Base-by-base conservation (phyloP, 2,797 vertebrate genomes). In the Tiaroga cobitis region DNA sequence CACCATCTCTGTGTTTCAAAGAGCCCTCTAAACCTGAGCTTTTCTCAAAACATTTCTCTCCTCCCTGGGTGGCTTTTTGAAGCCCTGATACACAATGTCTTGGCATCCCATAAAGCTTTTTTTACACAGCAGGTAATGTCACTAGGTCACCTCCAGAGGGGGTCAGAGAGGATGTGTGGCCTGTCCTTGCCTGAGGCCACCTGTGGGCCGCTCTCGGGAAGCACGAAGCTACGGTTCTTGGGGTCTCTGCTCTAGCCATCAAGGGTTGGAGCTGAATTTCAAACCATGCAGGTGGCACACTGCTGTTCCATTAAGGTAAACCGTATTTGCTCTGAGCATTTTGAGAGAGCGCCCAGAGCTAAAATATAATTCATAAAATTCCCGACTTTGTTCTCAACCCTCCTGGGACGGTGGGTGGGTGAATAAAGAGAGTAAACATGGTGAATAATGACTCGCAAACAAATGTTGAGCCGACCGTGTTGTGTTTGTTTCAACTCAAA, bases 351-450 rank as follows among this genome's bases (percentile, higher is more conserved):
- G 88, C 89, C 90, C 87, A 83, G 54, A 87, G 89, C 86, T 79
- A 92, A 91, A 92, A 89, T 80, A 90, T 83, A 81, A 83, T 87
- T 92, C 69, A 63, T 56, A 65, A 90, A 88, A 87, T 74, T 51
- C 21, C 68, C 3, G 37, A 59, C 49, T 81, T 81, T 87, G 85
- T 87, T 89, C 81, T 79, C 43, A 16, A 70, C 24, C 59, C 86
- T 34, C 34, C 6, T 41, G 85, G 70, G 69, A 75, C 19, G 2
- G 80, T 39, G 37, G 68, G 16, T 65, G 81, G 51, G 21, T 82
- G 72, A 82, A 54, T 79, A 76, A 79, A 84, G 68, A 61, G 41
- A 29, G 84, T 49, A 72, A 85, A 59, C 19, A 63, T 80, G 61
- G 32, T 49, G 29, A 85, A 69, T 80, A 79, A 85, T 68, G 24